phyloP scores from a whole-genome alignment of 2,888 invertebrate genomes.

The Brachypalpus laphriformis region DNA sequence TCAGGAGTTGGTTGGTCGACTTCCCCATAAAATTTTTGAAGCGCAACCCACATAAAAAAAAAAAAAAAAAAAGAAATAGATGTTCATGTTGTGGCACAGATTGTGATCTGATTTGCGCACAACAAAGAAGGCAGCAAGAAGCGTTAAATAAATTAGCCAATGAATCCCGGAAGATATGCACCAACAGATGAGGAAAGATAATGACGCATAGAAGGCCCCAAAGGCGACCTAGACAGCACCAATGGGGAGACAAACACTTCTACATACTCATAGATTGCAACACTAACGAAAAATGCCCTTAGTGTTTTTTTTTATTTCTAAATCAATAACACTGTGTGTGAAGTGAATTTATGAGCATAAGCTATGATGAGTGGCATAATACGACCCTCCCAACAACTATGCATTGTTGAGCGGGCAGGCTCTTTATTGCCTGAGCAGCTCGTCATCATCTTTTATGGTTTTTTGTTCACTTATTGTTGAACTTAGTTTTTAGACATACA shows the following conservation, averaged over 20 bases:
- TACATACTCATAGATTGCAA: neutral
- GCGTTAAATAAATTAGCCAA: neutral
- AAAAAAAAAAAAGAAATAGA: neutral
- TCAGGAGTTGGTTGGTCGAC: neutral
- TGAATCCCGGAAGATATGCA: neutral
- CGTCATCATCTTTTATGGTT: neutral
- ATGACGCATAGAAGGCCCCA: neutral
- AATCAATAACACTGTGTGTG: neutral
- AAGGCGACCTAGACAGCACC: neutral
- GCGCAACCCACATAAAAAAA: neutral
- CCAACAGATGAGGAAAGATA: neutral
- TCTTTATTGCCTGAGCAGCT: neutral
- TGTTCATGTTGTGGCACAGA: neutral
- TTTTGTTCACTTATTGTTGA: neutral
- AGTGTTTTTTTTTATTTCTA: neutral
- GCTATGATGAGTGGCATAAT: neutral
- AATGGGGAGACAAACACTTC: neutral
- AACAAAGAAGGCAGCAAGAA: constrained; percentile 8
- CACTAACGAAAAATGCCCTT: neutral
- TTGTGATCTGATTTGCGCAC: constrained; percentile 1
- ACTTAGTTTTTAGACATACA: neutral
- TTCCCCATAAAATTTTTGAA: neutral
- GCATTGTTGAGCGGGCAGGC: neutral
- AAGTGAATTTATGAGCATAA: neutral
- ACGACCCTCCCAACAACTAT: neutral